Conservation (phyloP, 2,888 invertebrate genomes). For the Melanotus villosus region DNA sequence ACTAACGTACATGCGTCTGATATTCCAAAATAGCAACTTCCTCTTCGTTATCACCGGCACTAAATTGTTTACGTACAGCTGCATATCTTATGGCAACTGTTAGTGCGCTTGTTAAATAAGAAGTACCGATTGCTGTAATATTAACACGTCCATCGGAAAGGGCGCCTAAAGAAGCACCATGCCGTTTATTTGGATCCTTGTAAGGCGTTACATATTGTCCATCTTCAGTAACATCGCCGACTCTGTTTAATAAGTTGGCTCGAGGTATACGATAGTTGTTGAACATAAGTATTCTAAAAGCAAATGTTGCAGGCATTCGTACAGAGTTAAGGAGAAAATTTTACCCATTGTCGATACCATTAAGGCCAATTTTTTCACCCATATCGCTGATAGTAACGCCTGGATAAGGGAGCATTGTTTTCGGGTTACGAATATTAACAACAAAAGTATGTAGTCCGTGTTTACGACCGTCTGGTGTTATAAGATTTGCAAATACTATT, state of each 20-base stretch:
- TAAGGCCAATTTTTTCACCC: too few relatives aligned
- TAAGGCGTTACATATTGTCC: slow-evolving; percentile 80
- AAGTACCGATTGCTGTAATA: slow-evolving; percentile 75
- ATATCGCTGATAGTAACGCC: slow-evolving; percentile 92
- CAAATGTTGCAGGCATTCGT: too few relatives aligned
- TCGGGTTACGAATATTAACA: slow-evolving; percentile 84
- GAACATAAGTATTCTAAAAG: slow-evolving; percentile 83
- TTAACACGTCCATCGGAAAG: slow-evolving; percentile 87
- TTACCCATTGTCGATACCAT: too few relatives aligned
- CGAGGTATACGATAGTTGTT: slow-evolving; percentile 86
- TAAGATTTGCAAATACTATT: slow-evolving; percentile 89
- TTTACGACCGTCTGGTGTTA: slow-evolving; percentile 82
- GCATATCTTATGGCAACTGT: too few relatives aligned
- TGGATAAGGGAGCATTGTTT: too few relatives aligned
- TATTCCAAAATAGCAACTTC: slow-evolving; percentile 93
- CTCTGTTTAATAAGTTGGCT: slow-evolving; percentile 84
- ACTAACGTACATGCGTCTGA: slow-evolving; percentile 90
- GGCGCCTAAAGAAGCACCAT: slow-evolving; percentile 71
- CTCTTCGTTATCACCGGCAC: slow-evolving; percentile 74
- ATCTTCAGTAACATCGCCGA: slow-evolving; percentile 93
- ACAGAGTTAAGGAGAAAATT: too few relatives aligned
- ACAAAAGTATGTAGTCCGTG: slow-evolving; percentile 92
- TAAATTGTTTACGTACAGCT: slow-evolving; percentile 90
- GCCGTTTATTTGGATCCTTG: slow-evolving; percentile 85
- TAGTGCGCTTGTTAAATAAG: slow-evolving; percentile 80